Evolutionary conservation across 2,797 vertebrate genomes (phyloP).

Genomic region (Stomatorhinus walkeri): DNA sequence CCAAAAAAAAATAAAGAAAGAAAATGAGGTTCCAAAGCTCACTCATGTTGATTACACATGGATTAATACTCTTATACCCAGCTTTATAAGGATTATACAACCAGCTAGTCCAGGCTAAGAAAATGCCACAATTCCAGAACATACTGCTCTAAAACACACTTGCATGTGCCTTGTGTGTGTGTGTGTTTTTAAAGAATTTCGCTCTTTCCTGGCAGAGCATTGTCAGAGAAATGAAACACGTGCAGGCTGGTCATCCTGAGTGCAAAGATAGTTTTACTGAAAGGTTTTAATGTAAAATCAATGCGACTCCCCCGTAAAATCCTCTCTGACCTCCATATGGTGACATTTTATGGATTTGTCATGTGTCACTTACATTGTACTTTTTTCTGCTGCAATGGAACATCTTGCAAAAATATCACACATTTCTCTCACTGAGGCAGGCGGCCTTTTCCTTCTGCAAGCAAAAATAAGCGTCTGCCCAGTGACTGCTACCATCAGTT

Average conservation of each 20-base stretch:
- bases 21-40: constrained; percentile 14
- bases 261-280: neutral
- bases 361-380: neutral
- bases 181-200: constrained; percentile 9
- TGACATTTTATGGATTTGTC: constrained; percentile 18
- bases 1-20: constrained; percentile 5
- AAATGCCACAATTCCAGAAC: neutral
- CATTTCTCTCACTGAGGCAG: neutral
- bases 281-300: constrained; percentile 25
- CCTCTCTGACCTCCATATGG: neutral
- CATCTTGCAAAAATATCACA: neutral
- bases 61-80: constrained; percentile 20
- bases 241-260: neutral
- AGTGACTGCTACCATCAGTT: neutral
- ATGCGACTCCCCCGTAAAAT: constrained; percentile 8
- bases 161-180: neutral
- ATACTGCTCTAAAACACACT: neutral
- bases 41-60: constrained; percentile 17
- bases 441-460: neutral
- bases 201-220: neutral
- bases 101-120: neutral
- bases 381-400: neutral
- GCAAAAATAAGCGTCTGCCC: neutral
- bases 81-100: constrained; percentile 18
- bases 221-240: neutral